Evolutionary conservation across 2,888 invertebrate species (phyloP).

Genomic region (Phymatocera aterrima): DNA sequence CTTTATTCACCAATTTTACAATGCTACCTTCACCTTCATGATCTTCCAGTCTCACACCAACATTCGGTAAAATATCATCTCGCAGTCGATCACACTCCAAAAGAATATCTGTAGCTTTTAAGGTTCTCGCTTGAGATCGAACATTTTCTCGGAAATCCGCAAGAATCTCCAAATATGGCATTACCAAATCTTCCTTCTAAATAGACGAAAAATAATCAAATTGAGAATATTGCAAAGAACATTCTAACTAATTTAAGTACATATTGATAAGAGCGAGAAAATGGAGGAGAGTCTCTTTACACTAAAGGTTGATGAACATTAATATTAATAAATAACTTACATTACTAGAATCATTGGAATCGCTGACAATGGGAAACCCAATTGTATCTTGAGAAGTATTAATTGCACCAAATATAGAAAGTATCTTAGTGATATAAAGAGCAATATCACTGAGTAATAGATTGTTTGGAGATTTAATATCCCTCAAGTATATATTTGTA

Average conservation of each 20-base stretch:
- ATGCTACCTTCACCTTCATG: conserved; percentile 84
- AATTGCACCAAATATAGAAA: conserved; percentile 87
- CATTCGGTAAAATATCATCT: conserved; percentile 90
- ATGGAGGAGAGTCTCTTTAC: not conserved
- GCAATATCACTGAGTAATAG: conserved; percentile 87
- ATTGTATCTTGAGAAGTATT: conserved; percentile 80
- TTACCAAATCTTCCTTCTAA: conserved; percentile 85
- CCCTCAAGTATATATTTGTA: conserved; percentile 91
- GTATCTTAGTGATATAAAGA: conserved; percentile 88
- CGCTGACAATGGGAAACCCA: conserved; percentile 83
- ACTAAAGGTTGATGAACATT: conserved; percentile 50
- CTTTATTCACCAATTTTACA: conserved; percentile 92
- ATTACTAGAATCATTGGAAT: conserved; percentile 68
- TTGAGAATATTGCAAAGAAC: not conserved
- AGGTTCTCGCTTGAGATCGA: conserved; percentile 81
- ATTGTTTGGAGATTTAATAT: conserved; percentile 78
- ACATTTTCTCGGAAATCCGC: conserved; percentile 91
- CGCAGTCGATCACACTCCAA: conserved; percentile 92
- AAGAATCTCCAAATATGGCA: conserved; percentile 92
- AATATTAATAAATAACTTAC: conserved; percentile 75
- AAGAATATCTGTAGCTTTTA: conserved; percentile 84
- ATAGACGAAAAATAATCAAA: conserved; percentile 44
- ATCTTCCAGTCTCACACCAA: conserved; percentile 97
- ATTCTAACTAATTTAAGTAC: not conserved
- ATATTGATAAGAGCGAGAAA: too few species aligned